Conservation (phyloP, 1,140 invertebrate genomes). For the Heliconius melpomene region DNA sequence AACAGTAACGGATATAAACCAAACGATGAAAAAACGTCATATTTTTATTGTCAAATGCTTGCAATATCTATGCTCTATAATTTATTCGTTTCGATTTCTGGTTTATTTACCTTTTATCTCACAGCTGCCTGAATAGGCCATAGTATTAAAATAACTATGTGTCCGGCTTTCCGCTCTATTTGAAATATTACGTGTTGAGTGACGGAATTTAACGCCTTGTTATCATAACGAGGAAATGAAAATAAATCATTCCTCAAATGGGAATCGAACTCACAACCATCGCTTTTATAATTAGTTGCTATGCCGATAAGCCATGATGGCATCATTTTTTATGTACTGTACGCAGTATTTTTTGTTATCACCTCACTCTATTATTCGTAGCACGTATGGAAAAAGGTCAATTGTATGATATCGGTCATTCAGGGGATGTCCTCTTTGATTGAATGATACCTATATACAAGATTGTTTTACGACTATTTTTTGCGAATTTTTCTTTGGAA, state of each 20-base stretch:
- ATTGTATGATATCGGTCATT: slow-evolving; percentile 1
- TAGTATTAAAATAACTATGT: no score
- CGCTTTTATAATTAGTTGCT: not conserved
- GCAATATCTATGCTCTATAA: no score
- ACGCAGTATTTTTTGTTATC: not conserved
- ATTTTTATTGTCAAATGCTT: no score
- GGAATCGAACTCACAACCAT: not conserved
- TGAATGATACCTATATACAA: not conserved
- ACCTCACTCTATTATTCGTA: not conserved
- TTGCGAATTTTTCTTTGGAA: not conserved
- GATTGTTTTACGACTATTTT: not conserved
- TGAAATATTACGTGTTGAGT: no score
- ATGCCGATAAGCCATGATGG: not conserved
- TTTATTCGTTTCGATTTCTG: no score
- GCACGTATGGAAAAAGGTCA: not conserved
- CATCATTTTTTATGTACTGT: not conserved
- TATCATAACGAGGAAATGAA: no score
- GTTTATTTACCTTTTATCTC: no score
- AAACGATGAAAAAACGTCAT: no score
- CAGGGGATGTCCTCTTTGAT: not conserved
- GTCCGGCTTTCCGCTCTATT: no score
- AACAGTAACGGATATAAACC: no score
- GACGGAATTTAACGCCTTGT: no score
- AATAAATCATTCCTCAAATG: not conserved
- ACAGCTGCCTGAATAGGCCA: no score